phyloP scores from a whole-genome alignment of 1,140 invertebrate species.

The Ooceraea biroi region DNA sequence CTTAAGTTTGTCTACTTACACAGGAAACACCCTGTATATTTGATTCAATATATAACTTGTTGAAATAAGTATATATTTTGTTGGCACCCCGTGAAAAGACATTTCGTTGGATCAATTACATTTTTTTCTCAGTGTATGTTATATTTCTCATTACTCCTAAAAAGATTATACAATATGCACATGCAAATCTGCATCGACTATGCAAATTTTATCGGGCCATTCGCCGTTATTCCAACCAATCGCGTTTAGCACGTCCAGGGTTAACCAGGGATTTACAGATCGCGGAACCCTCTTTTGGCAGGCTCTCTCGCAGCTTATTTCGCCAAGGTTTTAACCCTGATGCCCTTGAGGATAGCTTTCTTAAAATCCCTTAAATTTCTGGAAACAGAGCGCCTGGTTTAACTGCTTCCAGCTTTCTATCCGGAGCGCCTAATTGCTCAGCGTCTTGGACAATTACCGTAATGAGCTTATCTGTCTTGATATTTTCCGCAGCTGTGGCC shows the following conservation, averaged over 20 bases:
- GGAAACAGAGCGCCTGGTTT: slow-evolving; percentile 15
- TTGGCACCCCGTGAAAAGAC: too few species aligned
- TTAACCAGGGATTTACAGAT: slow-evolving; percentile 57
- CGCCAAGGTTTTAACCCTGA: slow-evolving; percentile 23
- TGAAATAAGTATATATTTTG: too few species aligned
- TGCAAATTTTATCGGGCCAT: slow-evolving; percentile 48
- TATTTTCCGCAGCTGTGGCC: slow-evolving; percentile 16
- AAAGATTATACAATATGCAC: slow-evolving; percentile 32
- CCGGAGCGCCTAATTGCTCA: slow-evolving; percentile 23
- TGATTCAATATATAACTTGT: too few species aligned
- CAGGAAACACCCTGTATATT: too few species aligned
- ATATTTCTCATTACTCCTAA: slow-evolving; percentile 24
- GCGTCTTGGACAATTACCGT: slow-evolving; percentile 14
- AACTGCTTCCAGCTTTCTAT: slow-evolving; percentile 38
- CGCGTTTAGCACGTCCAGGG: slow-evolving; percentile 32
- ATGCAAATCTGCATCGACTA: slow-evolving; percentile 44
- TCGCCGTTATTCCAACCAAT: slow-evolving; percentile 35
- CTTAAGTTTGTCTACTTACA: too few species aligned
- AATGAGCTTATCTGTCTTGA: slow-evolving; percentile 25
- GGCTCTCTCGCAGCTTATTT: slow-evolving; percentile 41
- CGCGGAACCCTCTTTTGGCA: slow-evolving; percentile 51
- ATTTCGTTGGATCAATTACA: too few species aligned
- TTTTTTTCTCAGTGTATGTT: too few species aligned
- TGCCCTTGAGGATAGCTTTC: slow-evolving; percentile 43
- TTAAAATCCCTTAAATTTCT: slow-evolving; percentile 46